Conservation (phyloP, 2,113 vertebrate genomes). For the Sterrhoptilus dennistouni region DNA sequence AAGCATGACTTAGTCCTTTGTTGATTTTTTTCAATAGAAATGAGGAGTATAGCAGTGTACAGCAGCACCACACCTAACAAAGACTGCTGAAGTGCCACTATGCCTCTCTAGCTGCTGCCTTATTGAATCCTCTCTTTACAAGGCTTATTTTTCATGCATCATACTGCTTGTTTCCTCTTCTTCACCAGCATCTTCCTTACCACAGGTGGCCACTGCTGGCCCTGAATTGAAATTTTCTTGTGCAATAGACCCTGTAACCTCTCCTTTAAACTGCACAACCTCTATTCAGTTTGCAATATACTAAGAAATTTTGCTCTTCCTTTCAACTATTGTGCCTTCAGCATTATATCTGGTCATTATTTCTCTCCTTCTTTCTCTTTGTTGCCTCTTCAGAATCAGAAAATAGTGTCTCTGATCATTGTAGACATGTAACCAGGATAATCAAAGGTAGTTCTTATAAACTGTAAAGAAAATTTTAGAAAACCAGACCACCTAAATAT, state of each 20-base stretch:
- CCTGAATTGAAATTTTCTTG: constrained; percentile 27
- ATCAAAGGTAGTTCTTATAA: neutral
- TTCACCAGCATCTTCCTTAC: neutral
- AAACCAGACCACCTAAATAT: neutral
- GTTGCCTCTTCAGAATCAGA: neutral
- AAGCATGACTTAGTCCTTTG: neutral
- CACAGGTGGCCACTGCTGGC: neutral
- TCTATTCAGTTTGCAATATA: neutral
- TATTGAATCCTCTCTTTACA: neutral
- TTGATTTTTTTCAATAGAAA: neutral
- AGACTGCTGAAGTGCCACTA: neutral
- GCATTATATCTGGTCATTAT: neutral
- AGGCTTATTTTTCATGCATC: constrained; percentile 8
- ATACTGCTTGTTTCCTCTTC: neutral
- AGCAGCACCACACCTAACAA: neutral
- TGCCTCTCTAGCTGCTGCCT: neutral
- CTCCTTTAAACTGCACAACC: neutral
- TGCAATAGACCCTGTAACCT: constrained; percentile 30
- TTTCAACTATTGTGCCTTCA: constrained; percentile 16
- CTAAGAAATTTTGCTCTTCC: neutral
- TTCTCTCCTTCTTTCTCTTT: neutral
- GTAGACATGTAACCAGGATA: neutral
- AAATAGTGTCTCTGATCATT: neutral
- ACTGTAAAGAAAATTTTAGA: neutral
- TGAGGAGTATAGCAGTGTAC: neutral